Percentiles rank a stretch among this genome's conserved stretches.
phyloP scores from a whole-genome alignment of 2,888 invertebrate species.

The Agelastica alni region DNA sequence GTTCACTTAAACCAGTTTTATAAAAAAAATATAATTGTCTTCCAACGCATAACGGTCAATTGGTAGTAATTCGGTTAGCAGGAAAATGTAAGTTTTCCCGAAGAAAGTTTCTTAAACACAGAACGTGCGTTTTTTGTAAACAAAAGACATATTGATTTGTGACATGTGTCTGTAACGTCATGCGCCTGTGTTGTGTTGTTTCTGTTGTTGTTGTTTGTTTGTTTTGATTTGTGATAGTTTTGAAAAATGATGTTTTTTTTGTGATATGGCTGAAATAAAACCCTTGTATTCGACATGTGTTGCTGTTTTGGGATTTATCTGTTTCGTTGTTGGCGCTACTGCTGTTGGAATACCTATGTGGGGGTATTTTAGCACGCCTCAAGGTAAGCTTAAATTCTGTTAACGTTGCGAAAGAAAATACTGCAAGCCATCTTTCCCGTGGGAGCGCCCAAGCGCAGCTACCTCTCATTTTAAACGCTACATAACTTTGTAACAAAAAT shows the following conservation, averaged over 20 bases:
- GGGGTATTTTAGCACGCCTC: slow-evolving; percentile 81
- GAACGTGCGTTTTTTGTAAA: slow-evolving; percentile 40
- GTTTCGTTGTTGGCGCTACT: slow-evolving; percentile 80
- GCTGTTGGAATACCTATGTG: slow-evolving; percentile 84
- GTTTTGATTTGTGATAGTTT: slow-evolving; percentile 26
- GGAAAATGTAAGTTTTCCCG: slow-evolving; percentile 34
- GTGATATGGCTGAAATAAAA: slow-evolving; percentile 64
- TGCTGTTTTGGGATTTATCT: slow-evolving; percentile 73
- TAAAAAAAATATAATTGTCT: slow-evolving; percentile 28
- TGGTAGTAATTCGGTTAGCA: slow-evolving; percentile 20
- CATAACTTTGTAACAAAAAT: no score
- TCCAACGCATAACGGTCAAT: slow-evolving; percentile 25
- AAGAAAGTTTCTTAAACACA: slow-evolving; percentile 24
- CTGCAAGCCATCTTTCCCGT: no score
- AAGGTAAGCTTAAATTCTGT: slow-evolving; percentile 59
- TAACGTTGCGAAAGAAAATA: no score
- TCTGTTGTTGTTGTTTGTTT: slow-evolving; percentile 29
- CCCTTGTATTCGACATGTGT: slow-evolving; percentile 71
- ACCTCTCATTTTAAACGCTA: no score
- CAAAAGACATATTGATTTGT: slow-evolving; percentile 43
- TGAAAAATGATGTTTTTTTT: slow-evolving; percentile 40
- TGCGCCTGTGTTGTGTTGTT: slow-evolving; percentile 34
- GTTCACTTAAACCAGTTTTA: slow-evolving; percentile 21
- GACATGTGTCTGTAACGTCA: slow-evolving; percentile 39
- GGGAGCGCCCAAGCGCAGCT: no score